phyloP scores from a whole-genome alignment of 2,113 vertebrate species.

The Nansenia antarctica region DNA sequence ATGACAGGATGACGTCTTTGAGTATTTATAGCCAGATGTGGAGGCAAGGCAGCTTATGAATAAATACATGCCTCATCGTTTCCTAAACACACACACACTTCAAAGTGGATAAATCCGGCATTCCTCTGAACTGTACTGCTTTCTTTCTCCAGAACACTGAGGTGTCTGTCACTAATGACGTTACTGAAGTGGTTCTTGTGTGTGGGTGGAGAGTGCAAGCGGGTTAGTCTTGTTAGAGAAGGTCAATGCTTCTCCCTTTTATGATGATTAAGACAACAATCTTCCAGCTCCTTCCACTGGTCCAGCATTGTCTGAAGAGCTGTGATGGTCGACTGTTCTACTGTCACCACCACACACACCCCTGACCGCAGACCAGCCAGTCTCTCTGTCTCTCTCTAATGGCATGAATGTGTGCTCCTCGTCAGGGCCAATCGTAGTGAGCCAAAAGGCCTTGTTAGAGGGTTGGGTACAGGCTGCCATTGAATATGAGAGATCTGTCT shows the following conservation, averaged over 20 bases:
- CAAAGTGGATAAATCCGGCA: slow-evolving; percentile 21
- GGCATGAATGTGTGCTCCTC: too few species aligned
- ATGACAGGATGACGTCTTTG: background rate
- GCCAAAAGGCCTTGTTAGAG: too few species aligned
- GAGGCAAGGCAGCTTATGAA: slow-evolving; percentile 16
- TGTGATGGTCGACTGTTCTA: slow-evolving; percentile 43
- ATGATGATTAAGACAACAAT: background rate
- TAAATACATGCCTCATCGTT: background rate
- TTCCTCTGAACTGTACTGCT: slow-evolving; percentile 42
- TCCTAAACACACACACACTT: slow-evolving; percentile 29
- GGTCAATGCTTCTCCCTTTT: slow-evolving; percentile 27
- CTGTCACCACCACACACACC: slow-evolving; percentile 14
- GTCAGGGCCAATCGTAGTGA: too few species aligned
- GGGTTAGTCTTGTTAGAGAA: slow-evolving; percentile 29
- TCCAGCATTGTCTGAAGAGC: slow-evolving; percentile 40
- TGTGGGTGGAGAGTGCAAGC: background rate
- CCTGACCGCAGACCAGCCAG: background rate
- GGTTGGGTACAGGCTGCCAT: too few species aligned
- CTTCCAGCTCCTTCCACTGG: slow-evolving; percentile 16
- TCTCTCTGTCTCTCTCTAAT: too few species aligned
- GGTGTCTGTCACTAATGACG: slow-evolving; percentile 33
- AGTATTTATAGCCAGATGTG: slow-evolving; percentile 11
- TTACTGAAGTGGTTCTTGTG: slow-evolving; percentile 25
- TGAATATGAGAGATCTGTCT: too few species aligned
- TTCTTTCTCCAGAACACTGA: slow-evolving; percentile 8